Percentiles rank a stretch among this genome's conserved stretches.
Conservation (phyloP, 2,113 vertebrate species). For the Hemiscyllium ocellatum region DNA sequence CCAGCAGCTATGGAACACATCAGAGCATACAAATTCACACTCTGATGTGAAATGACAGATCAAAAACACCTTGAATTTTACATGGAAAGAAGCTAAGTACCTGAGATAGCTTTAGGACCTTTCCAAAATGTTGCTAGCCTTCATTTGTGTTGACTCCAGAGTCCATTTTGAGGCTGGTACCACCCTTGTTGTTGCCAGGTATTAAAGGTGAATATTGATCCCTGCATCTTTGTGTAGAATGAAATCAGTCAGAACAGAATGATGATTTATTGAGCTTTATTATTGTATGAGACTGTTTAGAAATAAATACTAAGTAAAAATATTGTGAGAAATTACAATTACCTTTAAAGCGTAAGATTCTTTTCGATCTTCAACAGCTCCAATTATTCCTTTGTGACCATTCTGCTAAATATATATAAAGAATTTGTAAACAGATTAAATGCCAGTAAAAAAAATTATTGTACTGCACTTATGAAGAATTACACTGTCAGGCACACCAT, state of each 20-base stretch:
- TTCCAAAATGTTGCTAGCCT: neutral
- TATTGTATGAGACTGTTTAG: neutral
- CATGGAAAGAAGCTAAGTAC: neutral
- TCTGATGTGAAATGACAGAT: neutral
- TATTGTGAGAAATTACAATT: neutral
- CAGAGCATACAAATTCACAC: too few species aligned
- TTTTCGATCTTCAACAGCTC: neutral
- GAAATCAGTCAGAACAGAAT: neutral
- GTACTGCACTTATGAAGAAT: neutral
- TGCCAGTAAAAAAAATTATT: neutral
- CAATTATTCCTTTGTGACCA: neutral
- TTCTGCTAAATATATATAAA: neutral
- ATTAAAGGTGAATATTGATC: neutral
- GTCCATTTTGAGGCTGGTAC: neutral
- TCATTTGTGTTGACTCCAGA: neutral
- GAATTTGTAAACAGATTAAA: neutral
- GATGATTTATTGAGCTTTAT: neutral
- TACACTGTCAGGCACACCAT: neutral
- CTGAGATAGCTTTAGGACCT: neutral
- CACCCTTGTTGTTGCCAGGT: too few species aligned
- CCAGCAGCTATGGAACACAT: neutral
- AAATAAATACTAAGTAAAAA: neutral
- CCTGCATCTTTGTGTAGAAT: neutral
- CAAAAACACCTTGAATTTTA: neutral
- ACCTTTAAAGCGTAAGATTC: neutral